Evolutionary conservation across 1,140 invertebrate genomes (phyloP).

Genomic region (Brachionus paranguensis): DNA sequence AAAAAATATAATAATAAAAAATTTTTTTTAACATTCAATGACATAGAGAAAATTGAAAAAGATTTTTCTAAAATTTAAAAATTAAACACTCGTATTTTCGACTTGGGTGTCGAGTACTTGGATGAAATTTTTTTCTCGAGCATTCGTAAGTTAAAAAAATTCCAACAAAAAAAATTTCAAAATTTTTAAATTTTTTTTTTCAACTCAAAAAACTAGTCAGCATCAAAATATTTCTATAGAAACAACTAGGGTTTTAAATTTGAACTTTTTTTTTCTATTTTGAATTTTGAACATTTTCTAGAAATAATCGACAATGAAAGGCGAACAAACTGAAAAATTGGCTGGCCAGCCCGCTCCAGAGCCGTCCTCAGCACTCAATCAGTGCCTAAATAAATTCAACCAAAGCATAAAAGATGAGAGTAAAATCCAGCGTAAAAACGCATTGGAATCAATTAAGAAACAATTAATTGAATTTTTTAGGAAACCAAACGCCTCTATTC

Average conservation of each 20-base stretch:
- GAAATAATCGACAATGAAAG: constrained; percentile 16
- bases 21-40: background rate
- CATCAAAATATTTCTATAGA: background rate
- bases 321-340: background rate
- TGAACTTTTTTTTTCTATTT: background rate
- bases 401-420: constrained; percentile 53
- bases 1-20: background rate
- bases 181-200: background rate
- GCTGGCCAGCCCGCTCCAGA: background rate
- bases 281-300: background rate
- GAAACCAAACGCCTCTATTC: constrained; percentile 39
- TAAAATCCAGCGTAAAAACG: constrained; percentile 50
- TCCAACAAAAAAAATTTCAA: background rate
- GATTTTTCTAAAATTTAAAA: background rate
- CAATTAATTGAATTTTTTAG: constrained; percentile 46
- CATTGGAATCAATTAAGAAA: constrained; percentile 50
- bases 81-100: background rate
- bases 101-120: background rate
- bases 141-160: background rate
- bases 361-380: constrained; percentile 43
- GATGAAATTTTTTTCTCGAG: background rate
- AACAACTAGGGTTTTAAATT: background rate
- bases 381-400: constrained; percentile 48
- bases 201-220: constrained; percentile 7
- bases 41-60: constrained; percentile 16